phyloP scores from a whole-genome alignment of 2,113 vertebrate genomes.

The Protomyctophum bolini region DNA sequence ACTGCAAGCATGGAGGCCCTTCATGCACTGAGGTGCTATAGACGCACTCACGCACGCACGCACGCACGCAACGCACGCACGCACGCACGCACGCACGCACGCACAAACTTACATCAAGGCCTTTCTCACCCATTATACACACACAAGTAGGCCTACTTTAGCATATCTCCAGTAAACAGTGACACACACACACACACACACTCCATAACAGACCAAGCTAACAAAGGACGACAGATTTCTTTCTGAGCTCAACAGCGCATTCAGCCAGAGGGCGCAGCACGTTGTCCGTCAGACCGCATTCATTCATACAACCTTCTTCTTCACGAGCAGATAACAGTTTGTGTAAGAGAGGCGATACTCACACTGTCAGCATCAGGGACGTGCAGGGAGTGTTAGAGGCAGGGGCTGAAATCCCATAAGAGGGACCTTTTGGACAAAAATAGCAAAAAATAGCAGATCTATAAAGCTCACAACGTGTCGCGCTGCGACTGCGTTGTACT shows the following conservation, averaged over 20 bases:
- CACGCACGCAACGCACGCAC: conserved; percentile 42
- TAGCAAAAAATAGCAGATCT: too few species aligned
- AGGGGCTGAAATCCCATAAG: too few species aligned
- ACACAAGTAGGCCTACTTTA: not conserved
- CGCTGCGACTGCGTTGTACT: too few species aligned
- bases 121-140: not conserved
- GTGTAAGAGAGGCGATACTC: not conserved
- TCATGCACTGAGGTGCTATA: not conserved
- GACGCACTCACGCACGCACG: not conserved
- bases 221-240: conserved; percentile 13
- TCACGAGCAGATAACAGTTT: not conserved
- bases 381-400: too few species aligned
- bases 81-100: conserved; percentile 10
- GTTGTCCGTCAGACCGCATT: not conserved
- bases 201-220: too few species aligned
- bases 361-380: not conserved
- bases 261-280: not conserved
- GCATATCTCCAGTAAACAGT: not conserved
- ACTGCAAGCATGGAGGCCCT: not conserved
- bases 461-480: too few species aligned
- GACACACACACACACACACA: not conserved
- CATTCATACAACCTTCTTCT: not conserved
- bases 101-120: not conserved
- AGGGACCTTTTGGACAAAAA: too few species aligned
- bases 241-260: not conserved